These are phyloP conservation scores for Craniophora ligustri DNA, from an alignment of 2,888 invertebrate species.

Conservation along the genomic window DNA sequence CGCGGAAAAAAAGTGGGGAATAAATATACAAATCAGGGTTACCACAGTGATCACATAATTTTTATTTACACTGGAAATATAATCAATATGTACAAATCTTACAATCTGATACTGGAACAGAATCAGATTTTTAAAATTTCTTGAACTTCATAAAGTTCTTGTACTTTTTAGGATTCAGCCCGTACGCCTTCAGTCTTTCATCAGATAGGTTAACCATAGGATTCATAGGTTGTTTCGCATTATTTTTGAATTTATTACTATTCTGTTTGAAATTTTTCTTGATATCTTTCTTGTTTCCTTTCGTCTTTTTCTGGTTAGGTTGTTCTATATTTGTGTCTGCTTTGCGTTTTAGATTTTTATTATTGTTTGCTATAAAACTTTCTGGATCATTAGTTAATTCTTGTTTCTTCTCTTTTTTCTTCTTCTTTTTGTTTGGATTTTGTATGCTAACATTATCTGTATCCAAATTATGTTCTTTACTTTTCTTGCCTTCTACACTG, in stretches of 20 bases:
- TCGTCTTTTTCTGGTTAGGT: conserved; percentile 57
- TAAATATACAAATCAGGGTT: too few relatives aligned
- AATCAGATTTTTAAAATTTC: conserved; percentile 78
- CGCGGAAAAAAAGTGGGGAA: too few relatives aligned
- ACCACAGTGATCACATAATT: too few relatives aligned
- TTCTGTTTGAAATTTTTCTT: conserved; percentile 65
- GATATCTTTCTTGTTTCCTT: conserved; percentile 53
- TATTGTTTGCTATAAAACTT: conserved; percentile 3
- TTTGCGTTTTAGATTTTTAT: conserved; percentile 50
- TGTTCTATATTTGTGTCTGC: conserved; percentile 29
- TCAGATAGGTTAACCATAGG: conserved; percentile 89
- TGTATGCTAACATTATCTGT: not conserved
- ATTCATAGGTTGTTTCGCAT: conserved; percentile 62
- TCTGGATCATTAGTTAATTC: not conserved
- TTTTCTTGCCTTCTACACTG: conserved; percentile 39
- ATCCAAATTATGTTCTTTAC: not conserved
- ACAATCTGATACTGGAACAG: conserved; percentile 2
- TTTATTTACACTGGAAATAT: conserved; percentile 40
- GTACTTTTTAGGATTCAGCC: conserved; percentile 96
- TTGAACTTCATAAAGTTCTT: conserved; percentile 92
- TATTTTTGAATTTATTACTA: conserved; percentile 62
- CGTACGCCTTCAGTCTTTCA: conserved; percentile 96
- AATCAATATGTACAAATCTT: conserved; percentile 11
- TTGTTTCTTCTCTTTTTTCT: conserved; percentile 10
- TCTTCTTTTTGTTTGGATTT: conserved; percentile 44